These are phyloP conservation scores for Chromobotia macracanthus DNA, from an alignment of 2,797 vertebrate genomes.

Conservation along the genomic window DNA sequence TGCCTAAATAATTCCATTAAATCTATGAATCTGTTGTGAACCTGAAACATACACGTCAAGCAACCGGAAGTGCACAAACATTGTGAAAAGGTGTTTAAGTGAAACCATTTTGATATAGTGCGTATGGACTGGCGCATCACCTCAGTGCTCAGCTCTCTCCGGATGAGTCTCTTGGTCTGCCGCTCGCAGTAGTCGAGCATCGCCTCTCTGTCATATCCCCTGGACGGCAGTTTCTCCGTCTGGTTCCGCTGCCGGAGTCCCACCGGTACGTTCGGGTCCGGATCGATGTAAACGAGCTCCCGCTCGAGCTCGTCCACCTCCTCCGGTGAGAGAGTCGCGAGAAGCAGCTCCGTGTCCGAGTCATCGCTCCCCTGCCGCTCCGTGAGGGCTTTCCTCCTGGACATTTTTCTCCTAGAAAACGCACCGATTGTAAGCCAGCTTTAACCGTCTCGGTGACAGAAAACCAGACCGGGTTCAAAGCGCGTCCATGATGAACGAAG, in stretches of 20 bases:
- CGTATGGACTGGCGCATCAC: constrained; percentile 66
- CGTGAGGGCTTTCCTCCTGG: constrained; percentile 62
- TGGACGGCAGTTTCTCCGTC: constrained; percentile 69
- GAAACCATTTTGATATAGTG: not conserved
- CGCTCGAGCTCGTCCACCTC: constrained; percentile 86
- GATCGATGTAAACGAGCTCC: constrained; percentile 79
- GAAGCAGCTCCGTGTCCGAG: constrained; percentile 82
- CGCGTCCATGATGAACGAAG: not conserved
- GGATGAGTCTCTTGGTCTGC: constrained; percentile 76
- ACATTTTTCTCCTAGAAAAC: constrained; percentile 69
- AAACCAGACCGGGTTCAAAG: not conserved
- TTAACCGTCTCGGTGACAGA: too few species aligned
- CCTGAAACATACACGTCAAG: too few species aligned
- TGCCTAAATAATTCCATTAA: too few species aligned
- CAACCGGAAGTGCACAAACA: too few species aligned
- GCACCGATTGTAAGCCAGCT: not conserved
- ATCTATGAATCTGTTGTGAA: too few species aligned
- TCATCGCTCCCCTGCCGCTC: constrained; percentile 66
- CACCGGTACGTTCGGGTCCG: constrained; percentile 74
- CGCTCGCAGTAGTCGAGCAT: constrained; percentile 77
- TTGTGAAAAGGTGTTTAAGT: too few species aligned
- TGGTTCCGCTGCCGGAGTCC: constrained; percentile 76
- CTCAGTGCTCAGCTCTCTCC: constrained; percentile 77
- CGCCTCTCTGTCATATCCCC: constrained; percentile 73
- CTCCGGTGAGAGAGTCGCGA: constrained; percentile 83